phyloP scores from a whole-genome alignment of 2,888 invertebrate genomes.

The Sceliomorpha sp. region DNA sequence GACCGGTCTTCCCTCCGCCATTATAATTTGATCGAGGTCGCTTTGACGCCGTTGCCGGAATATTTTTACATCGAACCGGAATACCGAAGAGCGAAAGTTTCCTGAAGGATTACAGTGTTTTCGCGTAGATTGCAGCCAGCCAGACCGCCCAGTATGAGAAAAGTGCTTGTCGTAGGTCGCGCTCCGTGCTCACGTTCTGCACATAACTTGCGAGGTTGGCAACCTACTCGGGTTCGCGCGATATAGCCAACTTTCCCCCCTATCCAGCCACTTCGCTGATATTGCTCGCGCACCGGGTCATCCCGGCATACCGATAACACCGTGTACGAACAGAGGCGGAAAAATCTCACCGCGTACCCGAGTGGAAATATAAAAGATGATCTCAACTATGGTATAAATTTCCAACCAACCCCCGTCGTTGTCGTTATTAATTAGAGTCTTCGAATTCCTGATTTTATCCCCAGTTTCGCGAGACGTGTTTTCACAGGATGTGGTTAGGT shows the following conservation, averaged over 20 bases:
- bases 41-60: constrained; percentile 5
- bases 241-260: constrained; percentile 2
- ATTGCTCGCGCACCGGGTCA: constrained; percentile 58
- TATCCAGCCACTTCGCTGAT: constrained; percentile 53
- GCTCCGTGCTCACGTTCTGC: constrained; percentile 63
- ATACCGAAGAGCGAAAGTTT: constrained; percentile 11
- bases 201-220: constrained; percentile 64
- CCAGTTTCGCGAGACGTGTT: too few relatives aligned
- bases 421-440: constrained; percentile 2
- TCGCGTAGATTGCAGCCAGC: constrained; percentile 26
- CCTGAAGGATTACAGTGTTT: constrained; percentile 21
- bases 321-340: constrained; percentile 42
- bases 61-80: constrained; percentile 12
- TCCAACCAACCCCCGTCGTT: neutral
- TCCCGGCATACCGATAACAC: constrained; percentile 53
- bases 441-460: neutral
- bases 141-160: constrained; percentile 26
- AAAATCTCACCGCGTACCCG: constrained; percentile 17
- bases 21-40: constrained; percentile 1
- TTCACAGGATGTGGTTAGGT: too few relatives aligned
- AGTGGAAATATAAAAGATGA: constrained; percentile 28
- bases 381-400: constrained; percentile 36
- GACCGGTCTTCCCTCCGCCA: neutral
- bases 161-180: constrained; percentile 64
- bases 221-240: constrained; percentile 25